These are phyloP conservation scores for Staurois parvus DNA, from an alignment of 2,797 vertebrate species.

Conservation along the genomic window DNA sequence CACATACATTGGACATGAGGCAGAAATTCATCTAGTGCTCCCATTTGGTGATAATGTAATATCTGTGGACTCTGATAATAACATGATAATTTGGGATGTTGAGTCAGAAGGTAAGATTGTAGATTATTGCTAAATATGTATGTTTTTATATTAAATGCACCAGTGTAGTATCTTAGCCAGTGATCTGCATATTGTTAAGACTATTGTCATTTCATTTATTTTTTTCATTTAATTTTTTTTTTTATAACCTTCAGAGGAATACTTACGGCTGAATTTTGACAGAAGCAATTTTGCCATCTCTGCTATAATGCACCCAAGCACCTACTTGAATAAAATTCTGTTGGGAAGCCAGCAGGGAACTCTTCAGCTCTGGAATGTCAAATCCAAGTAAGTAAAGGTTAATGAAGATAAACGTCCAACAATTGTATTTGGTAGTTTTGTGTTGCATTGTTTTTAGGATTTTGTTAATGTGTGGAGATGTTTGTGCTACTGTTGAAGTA, in stretches of 20 bases:
- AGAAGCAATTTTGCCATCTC: constrained; percentile 85
- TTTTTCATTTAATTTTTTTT: background rate
- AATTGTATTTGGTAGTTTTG: no score
- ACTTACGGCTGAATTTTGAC: constrained; percentile 88
- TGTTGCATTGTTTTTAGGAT: no score
- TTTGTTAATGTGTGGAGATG: no score
- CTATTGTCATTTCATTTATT: background rate
- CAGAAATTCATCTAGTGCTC: constrained; percentile 86
- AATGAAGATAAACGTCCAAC: no score
- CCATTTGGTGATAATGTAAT: constrained; percentile 94
- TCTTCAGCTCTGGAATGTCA: constrained; percentile 96
- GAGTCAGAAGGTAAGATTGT: constrained; percentile 81
- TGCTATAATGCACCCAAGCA: constrained; percentile 92
- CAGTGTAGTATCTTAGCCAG: background rate
- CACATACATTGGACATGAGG: constrained; percentile 86
- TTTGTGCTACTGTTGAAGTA: no score
- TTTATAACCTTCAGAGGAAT: constrained; percentile 79
- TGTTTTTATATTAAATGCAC: background rate
- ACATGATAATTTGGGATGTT: constrained; percentile 91
- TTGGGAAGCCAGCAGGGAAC: constrained; percentile 91
- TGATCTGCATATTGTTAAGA: no score
- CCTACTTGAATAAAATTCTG: constrained; percentile 96
- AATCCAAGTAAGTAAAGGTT: constrained; percentile 84
- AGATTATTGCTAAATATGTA: background rate
- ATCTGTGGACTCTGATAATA: constrained; percentile 85